phyloP scores from a whole-genome alignment of 2,888 invertebrate genomes.

The Corythucha ciliata region DNA sequence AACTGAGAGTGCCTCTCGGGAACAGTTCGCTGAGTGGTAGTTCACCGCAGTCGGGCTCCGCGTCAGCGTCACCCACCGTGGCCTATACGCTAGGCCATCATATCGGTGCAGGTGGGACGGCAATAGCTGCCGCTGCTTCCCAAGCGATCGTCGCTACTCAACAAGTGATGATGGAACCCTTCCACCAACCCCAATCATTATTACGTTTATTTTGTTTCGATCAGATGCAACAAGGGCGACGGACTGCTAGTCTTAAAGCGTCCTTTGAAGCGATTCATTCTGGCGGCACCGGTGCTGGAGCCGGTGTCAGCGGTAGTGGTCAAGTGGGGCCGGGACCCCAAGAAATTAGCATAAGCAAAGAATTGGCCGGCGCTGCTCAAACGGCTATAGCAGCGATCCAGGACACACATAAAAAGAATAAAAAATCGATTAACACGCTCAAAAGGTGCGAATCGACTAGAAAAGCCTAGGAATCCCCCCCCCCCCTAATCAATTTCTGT shows the following conservation, averaged over 20 bases:
- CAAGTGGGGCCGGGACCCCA: slow-evolving; percentile 40
- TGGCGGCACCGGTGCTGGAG: slow-evolving; percentile 46
- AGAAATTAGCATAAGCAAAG: slow-evolving; percentile 60
- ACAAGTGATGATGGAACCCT: slow-evolving; percentile 47
- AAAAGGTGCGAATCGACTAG: neutral
- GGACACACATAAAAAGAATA: slow-evolving; percentile 53
- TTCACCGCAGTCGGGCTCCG: slow-evolving; percentile 32
- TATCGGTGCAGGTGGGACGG: slow-evolving; percentile 74
- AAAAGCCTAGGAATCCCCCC: neutral
- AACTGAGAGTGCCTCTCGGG: slow-evolving; percentile 12
- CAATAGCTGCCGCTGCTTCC: slow-evolving; percentile 88
- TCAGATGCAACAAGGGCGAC: slow-evolving; percentile 85
- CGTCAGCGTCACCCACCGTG: slow-evolving; percentile 42
- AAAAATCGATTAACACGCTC: slow-evolving; percentile 24
- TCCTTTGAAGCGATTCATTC: slow-evolving; percentile 80
- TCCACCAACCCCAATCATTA: neutral
- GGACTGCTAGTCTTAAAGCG: slow-evolving; percentile 88
- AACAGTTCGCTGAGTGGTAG: slow-evolving; percentile 26
- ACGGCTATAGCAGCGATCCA: slow-evolving; percentile 61
- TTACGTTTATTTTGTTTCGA: slow-evolving; percentile 19
- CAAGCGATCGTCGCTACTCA: slow-evolving; percentile 95
- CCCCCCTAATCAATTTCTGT: neutral
- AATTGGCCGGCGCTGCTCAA: slow-evolving; percentile 62
- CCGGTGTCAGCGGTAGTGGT: slow-evolving; percentile 24
- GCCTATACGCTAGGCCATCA: slow-evolving; percentile 63